These are phyloP conservation scores for Burhinus bistriatus DNA, from an alignment of 2,113 vertebrate species.

Conservation along the genomic window DNA sequence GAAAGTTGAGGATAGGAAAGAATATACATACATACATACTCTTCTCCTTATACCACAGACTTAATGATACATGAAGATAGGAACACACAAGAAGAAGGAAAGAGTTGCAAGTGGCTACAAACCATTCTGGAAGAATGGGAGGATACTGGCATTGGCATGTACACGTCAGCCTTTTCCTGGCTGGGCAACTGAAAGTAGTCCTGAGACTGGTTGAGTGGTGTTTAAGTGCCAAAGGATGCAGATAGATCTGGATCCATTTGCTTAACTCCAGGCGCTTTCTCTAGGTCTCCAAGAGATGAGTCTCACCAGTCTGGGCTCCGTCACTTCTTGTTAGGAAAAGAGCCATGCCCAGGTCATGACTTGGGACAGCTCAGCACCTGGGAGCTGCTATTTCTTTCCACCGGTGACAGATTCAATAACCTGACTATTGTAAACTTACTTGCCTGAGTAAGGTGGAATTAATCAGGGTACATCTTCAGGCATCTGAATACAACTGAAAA, in stretches of 20 bases:
- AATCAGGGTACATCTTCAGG: neutral
- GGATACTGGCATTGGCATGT: neutral
- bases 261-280: accelerated
- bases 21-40: neutral
- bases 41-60: neutral
- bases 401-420: neutral
- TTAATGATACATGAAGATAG: neutral
- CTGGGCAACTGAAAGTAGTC: neutral
- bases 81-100: neutral
- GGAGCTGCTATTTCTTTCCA: neutral
- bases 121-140: neutral
- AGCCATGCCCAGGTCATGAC: neutral
- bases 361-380: neutral
- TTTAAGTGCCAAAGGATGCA: neutral
- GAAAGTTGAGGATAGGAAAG: neutral
- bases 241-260: neutral
- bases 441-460: neutral
- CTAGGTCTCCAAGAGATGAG: neutral
- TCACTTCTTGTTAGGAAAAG: neutral
- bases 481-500: neutral
- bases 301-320: neutral
- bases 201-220: neutral
- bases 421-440: neutral
- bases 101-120: neutral
- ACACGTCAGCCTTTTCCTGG: neutral